Base-by-base conservation (phyloP, 2,888 invertebrate species). In the Drosophila macrospina region DNA sequence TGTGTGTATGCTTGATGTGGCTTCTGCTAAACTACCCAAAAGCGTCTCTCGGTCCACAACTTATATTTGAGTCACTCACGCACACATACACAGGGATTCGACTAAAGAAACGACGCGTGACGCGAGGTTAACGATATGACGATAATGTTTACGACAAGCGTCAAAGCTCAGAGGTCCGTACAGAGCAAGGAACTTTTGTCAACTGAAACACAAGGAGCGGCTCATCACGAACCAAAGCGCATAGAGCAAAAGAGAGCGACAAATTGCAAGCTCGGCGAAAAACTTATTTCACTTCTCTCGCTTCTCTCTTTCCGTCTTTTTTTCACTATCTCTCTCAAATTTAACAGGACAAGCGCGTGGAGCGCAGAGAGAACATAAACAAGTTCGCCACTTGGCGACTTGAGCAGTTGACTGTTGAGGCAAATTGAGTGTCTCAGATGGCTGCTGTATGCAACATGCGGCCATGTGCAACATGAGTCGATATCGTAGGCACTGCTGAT, bases 171-270 rank as follows among this genome's bases (percentile, higher is more conserved):
- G 61, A 72, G 51, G 74, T 88, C 83, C 79, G 79, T 55, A 66
- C 72, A 67, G 79, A 67, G 54, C 87, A 81, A 85, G 81, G 88
- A 86, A 86, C 71, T 85, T 86, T 88, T 84, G 84, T 81, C 73
- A 74, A 85, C 81, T 83, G 63, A 86, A 68, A 65, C 51, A 50
- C 15, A 63, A 81, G 85, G 78, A 87, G 72, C 78, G 66, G 36
- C 62, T 55, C 57, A 45, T 54, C 42, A 20, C 13, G 45, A 41
- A 37, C 47, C 47, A 48, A 59, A 62, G 68, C 81, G 26, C 52
- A 66, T 37, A 45, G n/a, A 42, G 48, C 41, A 57, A 28, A 13
- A 16, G 50, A 66, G 78, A 63, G 68, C 24, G 37, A 10, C 39
- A 16, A 30, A 61, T 41, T 34, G 42, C 61, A 69, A 57, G 48